phyloP scores from a whole-genome alignment of 2,113 vertebrate genomes.

The Casuarius casuarius region DNA sequence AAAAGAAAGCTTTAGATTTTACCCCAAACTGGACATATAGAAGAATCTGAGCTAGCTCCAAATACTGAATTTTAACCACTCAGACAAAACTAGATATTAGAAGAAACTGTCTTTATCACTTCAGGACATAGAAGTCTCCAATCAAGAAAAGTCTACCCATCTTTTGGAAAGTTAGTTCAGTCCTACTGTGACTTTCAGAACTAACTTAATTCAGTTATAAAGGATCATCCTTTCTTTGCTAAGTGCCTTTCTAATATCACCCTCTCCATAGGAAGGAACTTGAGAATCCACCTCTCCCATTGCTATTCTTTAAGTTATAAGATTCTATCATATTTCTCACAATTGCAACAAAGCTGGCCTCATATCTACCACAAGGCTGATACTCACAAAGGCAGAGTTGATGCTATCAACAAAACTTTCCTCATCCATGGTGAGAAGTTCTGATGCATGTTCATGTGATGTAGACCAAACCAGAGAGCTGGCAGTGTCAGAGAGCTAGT shows the following conservation, averaged over 20 bases:
- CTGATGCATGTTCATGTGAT: constrained; percentile 86
- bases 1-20: background rate
- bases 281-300: background rate
- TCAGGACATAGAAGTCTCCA: background rate
- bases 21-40: background rate
- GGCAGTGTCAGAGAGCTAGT: constrained; percentile 89
- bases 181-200: background rate
- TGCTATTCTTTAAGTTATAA: background rate
- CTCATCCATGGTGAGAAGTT: constrained; percentile 89
- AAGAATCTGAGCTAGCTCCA: background rate
- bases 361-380: background rate
- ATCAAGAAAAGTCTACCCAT: background rate
- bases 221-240: background rate
- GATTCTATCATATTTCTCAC: background rate
- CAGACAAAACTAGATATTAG: background rate
- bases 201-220: background rate
- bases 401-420: constrained; percentile 94
- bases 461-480: constrained; percentile 99
- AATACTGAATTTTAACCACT: background rate
- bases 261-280: background rate
- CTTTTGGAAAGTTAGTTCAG: background rate
- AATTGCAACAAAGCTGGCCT: background rate
- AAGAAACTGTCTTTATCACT: background rate
- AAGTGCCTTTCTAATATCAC: background rate
- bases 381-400: constrained; percentile 97